Evolutionary conservation across 2,113 vertebrate species (phyloP).

Genomic region (Pelobates fuscus): DNA sequence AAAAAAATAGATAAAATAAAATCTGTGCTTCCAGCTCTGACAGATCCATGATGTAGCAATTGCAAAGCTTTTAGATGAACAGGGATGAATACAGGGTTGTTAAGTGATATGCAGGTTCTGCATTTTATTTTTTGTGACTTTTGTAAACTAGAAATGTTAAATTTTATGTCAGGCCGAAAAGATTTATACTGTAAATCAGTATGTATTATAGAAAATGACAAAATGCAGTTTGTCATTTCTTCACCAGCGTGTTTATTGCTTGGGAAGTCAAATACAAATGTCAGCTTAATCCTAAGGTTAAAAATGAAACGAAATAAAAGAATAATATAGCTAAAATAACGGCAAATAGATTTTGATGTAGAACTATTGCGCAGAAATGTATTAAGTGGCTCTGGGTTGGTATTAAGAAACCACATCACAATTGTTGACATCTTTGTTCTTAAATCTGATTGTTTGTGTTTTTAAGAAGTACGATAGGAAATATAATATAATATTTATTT

Average conservation of each 20-base stretch:
- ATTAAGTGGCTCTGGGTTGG: too few relatives aligned
- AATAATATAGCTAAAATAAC: too few relatives aligned
- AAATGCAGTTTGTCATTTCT: constrained; percentile 16
- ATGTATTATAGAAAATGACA: not conserved
- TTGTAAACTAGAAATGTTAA: constrained; percentile 50
- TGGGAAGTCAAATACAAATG: not conserved
- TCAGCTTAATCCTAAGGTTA: not conserved
- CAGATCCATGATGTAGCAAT: constrained; percentile 60
- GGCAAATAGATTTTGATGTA: not conserved
- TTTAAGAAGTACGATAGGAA: too few relatives aligned
- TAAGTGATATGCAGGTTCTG: constrained; percentile 55
- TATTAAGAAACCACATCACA: too few relatives aligned
- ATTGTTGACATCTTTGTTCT: too few relatives aligned
- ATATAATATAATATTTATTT: too few relatives aligned
- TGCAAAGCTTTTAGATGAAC: constrained; percentile 64
- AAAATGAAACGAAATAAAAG: constrained; percentile 5
- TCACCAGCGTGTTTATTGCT: not conserved
- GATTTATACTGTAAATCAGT: constrained; percentile 19
- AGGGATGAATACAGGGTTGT: constrained; percentile 59
- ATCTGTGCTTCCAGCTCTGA: constrained; percentile 56
- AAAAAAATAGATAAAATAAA: constrained; percentile 30
- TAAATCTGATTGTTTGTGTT: too few relatives aligned
- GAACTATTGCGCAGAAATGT: too few relatives aligned
- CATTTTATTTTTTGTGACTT: constrained; percentile 34
- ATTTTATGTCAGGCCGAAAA: constrained; percentile 26